phyloP scores from a whole-genome alignment of 2,888 invertebrate species.

The Microchrysa polita region DNA sequence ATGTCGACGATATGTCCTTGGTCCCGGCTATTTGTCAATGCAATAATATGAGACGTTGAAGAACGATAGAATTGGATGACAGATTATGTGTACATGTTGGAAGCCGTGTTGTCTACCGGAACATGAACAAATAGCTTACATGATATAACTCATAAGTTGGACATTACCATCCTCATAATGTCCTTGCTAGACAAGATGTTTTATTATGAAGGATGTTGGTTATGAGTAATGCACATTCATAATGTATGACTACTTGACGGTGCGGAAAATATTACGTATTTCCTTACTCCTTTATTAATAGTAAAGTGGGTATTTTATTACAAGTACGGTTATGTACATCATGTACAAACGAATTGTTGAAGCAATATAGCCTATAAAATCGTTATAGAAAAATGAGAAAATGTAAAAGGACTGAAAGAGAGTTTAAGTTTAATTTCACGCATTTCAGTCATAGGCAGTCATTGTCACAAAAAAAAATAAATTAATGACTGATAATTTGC shows the following conservation, averaged over 20 bases:
- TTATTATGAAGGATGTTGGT: conserved; percentile 44
- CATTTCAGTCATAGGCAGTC: too few relatives aligned
- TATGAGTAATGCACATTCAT: conserved; percentile 25
- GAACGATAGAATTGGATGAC: conserved; percentile 45
- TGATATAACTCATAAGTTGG: conserved; percentile 49
- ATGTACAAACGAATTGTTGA: too few relatives aligned
- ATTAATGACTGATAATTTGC: too few relatives aligned
- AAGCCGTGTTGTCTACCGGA: conserved; percentile 38
- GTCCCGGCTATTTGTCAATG: conserved; percentile 38
- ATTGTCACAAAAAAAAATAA: too few relatives aligned
- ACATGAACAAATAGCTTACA: conserved; percentile 47
- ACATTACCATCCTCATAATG: conserved; percentile 45
- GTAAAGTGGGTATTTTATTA: conserved; percentile 1
- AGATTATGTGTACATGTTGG: conserved; percentile 47
- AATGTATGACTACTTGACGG: conserved; percentile 13
- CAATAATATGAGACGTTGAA: conserved; percentile 46
- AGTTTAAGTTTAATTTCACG: too few relatives aligned
- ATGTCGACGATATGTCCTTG: conserved; percentile 24
- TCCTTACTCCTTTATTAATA: conserved; percentile 29
- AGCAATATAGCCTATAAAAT: too few relatives aligned
- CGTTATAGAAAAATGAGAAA: too few relatives aligned
- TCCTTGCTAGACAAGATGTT: conserved; percentile 46
- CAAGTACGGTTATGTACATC: not conserved
- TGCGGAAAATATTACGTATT: not conserved
- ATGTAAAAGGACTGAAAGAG: too few relatives aligned